Evolutionary conservation across 2,888 invertebrate genomes (phyloP), one percentile per base, ranked within the genome.

Genomic region (Lomographa bimaculata): DNA sequence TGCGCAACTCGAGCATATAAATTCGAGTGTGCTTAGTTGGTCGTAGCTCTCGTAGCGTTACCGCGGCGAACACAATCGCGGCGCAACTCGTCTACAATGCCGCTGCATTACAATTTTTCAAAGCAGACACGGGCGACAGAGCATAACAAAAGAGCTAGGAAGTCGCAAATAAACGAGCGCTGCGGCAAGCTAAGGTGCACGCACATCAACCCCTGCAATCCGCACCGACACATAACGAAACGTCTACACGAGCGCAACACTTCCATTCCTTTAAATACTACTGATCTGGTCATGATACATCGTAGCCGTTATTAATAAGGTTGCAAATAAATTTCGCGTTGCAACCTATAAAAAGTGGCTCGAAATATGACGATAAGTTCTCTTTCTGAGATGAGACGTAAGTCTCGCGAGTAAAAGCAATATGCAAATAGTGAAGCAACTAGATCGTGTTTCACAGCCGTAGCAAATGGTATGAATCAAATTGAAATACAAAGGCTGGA

Each of bases 71-170:
- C 74, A 80, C 80, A 83, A 83, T 79, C 74, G 76, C 72, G 59
- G 71, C 71, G 71, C 69, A 71, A 71, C 71, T 73, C 60, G 67
- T 77, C 72, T 74, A 83, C 85, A 81, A 80, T 79, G 68, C 76
- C 66, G 78, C 77, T 76, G 78, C 79, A 84, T 83, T 80, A 85
- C 85, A 85, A 84, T 85, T 86, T 87, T 85, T 83, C 83, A 83
- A 80, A 80, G 79, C 84, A 81, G 82, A 83, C 79, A 82, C 76
- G 78, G 68, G 78, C 84, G 78, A 81, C 82, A 77, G 74, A 71
- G 79, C 79, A 67, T 76, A 85, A 86, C 85, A 86, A 87, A 83
- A 81, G 85, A 82, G 79, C 75, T 78, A 76, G 79, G 74, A 84
- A 85, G 80, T 80, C 79, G 78, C 82, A 83, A 83, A 84, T 83